Base-by-base conservation (phyloP, 1,140 invertebrate species). In the Tyrophagus putrescentiae region DNA sequence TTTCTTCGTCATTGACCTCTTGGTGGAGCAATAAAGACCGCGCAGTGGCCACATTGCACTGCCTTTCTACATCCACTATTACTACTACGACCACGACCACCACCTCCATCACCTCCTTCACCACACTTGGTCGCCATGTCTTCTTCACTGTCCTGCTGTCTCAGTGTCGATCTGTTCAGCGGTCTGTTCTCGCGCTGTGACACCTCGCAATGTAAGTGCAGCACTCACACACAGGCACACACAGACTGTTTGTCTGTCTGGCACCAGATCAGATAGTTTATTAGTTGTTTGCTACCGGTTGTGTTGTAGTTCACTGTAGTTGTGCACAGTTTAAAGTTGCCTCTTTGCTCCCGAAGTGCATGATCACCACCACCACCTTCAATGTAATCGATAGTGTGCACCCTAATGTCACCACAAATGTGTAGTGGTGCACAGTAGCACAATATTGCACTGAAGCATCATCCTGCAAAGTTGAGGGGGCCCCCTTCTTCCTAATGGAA, bases 161-260 rank as follows among this genome's bases (percentile, higher is more conserved):
- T 48, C 7, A 48, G 18, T 48, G 45, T 48, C 45, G 45, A 48
- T 48, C 45, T 48, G 45, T 48, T 48, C 45, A 29, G 45, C 23
- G 45, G 45, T 48, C 45, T 48, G 6, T 48, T 48, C 18, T 48
- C 45, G 13, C 7, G 45, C 7, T 48, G 45, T 48, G 45, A 48
- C 45, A 48, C 45, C 21, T 48, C 45, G 9, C 45, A 48, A 48
- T 48, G 45, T 48, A 48, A 48, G 45, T 48, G 23, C 27, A 28
- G 6, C 31, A 18, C 25, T 25, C 9, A 58, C 36, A 39, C 36
- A 39, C 36, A 39, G 13, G n/a, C 36, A 39, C 36, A 39, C 36
- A 39, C 36, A 39, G 13, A 39, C 36, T 13, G 13, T 13, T n/a
- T 13, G 13, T 39, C n/a, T 13, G 36, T 58, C 54, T 58, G 23